Conservation (phyloP, 1,140 invertebrate species). For the Leptopilina boulardi region DNA sequence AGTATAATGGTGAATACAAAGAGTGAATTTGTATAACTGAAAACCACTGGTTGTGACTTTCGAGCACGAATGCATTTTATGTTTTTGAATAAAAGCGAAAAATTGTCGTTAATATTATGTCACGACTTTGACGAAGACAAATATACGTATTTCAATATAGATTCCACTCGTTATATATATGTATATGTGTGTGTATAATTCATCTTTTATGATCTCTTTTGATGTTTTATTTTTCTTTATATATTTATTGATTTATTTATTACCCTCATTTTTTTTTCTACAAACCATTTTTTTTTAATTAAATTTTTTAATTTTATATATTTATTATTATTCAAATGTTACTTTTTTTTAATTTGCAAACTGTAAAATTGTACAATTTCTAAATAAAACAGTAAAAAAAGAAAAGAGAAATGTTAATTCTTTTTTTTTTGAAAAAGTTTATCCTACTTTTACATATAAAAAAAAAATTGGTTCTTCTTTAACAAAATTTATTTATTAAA, state of each 20-base stretch:
- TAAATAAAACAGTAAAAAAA: background rate
- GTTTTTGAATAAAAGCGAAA: conserved; percentile 24
- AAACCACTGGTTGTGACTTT: conserved; percentile 28
- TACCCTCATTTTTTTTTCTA: no score
- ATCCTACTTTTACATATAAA: no score
- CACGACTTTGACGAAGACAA: conserved; percentile 24
- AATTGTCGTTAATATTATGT: conserved; percentile 28
- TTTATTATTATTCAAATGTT: no score
- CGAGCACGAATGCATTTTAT: conserved; percentile 22
- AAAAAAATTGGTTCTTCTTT: no score
- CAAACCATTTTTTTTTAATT: no score
- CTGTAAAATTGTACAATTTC: no score
- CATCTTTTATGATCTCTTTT: background rate
- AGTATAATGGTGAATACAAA: background rate
- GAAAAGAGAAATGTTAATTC: background rate
- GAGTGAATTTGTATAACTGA: conserved; percentile 22
- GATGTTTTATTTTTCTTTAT: background rate
- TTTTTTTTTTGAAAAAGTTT: background rate
- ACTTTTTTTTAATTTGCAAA: no score
- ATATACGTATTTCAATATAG: conserved; percentile 30
- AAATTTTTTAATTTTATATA: no score
- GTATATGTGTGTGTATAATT: no score
- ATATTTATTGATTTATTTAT: background rate
- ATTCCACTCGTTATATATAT: background rate
- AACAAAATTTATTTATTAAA: no score